phyloP scores from a whole-genome alignment of 2,888 invertebrate genomes.

The Synanthedon formicaeformis region DNA sequence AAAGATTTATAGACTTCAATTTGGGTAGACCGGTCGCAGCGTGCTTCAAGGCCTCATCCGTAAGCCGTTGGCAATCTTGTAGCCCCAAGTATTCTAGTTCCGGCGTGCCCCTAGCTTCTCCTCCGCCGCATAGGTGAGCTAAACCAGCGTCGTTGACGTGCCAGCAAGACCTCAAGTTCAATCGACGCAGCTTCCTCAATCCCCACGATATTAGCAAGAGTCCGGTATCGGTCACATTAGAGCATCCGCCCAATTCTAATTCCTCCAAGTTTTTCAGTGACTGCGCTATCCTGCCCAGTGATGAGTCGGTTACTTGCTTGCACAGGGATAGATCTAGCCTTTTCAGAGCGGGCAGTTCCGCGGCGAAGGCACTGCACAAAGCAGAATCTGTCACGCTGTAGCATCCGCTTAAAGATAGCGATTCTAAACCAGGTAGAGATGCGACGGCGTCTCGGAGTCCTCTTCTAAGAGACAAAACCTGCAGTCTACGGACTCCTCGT shows the following conservation, averaged over 20 bases:
- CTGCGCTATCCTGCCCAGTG: slow-evolving; percentile 86
- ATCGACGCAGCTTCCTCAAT: slow-evolving; percentile 81
- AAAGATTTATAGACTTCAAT: slow-evolving; percentile 89
- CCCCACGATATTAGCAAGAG: slow-evolving; percentile 89
- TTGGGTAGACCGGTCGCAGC: slow-evolving; percentile 84
- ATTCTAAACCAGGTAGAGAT: slow-evolving; percentile 87
- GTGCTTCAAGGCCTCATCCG: slow-evolving; percentile 90
- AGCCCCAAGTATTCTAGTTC: slow-evolving; percentile 86
- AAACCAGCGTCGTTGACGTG: slow-evolving; percentile 92
- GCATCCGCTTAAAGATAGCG: slow-evolving; percentile 91
- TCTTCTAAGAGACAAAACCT: slow-evolving; percentile 86
- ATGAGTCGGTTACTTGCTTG: slow-evolving; percentile 95
- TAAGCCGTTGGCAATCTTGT: slow-evolving; percentile 94
- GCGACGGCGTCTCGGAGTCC: slow-evolving; percentile 87
- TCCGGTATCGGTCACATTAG: slow-evolving; percentile 90
- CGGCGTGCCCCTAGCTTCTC: slow-evolving; percentile 82
- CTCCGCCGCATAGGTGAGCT: slow-evolving; percentile 83
- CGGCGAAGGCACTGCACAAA: slow-evolving; percentile 83
- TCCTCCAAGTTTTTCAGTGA: slow-evolving; percentile 87
- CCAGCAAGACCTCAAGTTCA: slow-evolving; percentile 94
- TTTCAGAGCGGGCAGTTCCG: slow-evolving; percentile 81
- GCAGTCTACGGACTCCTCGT: slow-evolving; percentile 89
- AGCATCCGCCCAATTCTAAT: slow-evolving; percentile 91
- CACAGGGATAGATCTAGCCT: slow-evolving; percentile 90
- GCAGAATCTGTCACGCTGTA: slow-evolving; percentile 92